phyloP scores from a whole-genome alignment of 2,797 vertebrate genomes.

The Gymnopithys bicolor region DNA sequence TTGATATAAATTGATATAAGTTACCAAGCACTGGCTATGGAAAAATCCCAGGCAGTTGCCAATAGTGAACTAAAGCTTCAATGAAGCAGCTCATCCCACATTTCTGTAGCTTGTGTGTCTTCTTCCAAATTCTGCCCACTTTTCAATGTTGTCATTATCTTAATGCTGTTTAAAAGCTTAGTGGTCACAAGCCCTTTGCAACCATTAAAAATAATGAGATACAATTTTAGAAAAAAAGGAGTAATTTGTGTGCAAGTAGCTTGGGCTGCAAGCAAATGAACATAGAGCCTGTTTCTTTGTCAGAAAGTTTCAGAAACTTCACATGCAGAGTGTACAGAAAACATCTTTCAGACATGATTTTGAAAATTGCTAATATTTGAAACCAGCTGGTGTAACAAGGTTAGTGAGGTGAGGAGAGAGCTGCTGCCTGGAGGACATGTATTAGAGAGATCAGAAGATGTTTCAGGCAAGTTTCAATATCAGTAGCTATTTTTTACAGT shows the following conservation, averaged over 20 bases:
- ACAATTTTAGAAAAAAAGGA: not conserved
- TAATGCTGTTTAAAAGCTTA: not conserved
- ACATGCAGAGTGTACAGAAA: conserved; percentile 38
- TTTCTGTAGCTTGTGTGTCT: not conserved
- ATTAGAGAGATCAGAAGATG: conserved; percentile 55
- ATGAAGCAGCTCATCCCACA: not conserved
- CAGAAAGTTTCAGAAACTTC: conserved; percentile 49
- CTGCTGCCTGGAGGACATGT: conserved; percentile 50
- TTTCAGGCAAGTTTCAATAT: conserved; percentile 64
- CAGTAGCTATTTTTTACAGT: conserved; percentile 64
- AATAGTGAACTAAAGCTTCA: not conserved
- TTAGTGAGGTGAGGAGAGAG: conserved; percentile 62
- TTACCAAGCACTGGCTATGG: not conserved
- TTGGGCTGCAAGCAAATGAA: not conserved
- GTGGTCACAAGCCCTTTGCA: not conserved
- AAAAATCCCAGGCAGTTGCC: not conserved
- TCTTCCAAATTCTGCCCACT: not conserved
- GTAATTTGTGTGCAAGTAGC: not conserved
- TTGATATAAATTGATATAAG: not conserved
- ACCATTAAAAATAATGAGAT: not conserved
- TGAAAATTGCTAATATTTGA: conserved; percentile 63
- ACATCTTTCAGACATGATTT: conserved; percentile 31
- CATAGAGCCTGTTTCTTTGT: not conserved
- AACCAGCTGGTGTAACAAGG: conserved; percentile 53
- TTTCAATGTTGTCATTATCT: not conserved